phyloP scores from a whole-genome alignment of 2,888 invertebrate genomes.

The Leptopilina syphax region DNA sequence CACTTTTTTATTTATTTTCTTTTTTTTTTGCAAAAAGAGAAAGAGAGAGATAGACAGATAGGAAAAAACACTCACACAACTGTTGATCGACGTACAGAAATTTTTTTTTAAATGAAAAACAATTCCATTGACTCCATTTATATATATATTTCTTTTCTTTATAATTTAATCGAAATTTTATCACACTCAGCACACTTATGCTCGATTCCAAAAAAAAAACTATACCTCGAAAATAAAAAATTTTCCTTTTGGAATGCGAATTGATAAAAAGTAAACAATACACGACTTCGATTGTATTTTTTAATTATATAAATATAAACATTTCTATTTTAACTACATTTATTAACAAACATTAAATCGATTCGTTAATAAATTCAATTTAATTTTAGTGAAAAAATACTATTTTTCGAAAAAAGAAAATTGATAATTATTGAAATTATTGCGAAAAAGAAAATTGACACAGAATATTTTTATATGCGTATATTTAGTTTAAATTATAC shows the following conservation, averaged over 20 bases:
- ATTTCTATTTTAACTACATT: no score
- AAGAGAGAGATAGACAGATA: not conserved
- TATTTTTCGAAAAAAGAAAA: not conserved
- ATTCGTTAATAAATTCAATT: no score
- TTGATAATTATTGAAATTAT: no score
- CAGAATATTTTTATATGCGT: no score
- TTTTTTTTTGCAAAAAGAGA: not conserved
- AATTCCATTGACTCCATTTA: conserved; percentile 32
- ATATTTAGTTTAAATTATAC: no score
- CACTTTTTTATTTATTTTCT: not conserved
- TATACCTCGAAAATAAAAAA: no score
- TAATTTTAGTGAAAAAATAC: conserved; percentile 16
- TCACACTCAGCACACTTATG: conserved; percentile 20
- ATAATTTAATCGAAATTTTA: not conserved
- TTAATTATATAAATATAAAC: not conserved
- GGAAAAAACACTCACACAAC: conserved; percentile 33
- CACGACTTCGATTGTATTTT: not conserved
- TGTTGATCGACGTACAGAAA: conserved; percentile 37
- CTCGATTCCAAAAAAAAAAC: conserved; percentile 18
- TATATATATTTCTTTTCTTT: no score
- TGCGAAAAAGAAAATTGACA: no score
- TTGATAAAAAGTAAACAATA: not conserved
- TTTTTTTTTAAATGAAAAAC: conserved; percentile 18
- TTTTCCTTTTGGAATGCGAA: not conserved
- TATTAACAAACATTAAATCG: no score